These are phyloP conservation scores for Pygoscelis adeliae DNA, from an alignment of 2,113 vertebrate species.

Conservation along the genomic window DNA sequence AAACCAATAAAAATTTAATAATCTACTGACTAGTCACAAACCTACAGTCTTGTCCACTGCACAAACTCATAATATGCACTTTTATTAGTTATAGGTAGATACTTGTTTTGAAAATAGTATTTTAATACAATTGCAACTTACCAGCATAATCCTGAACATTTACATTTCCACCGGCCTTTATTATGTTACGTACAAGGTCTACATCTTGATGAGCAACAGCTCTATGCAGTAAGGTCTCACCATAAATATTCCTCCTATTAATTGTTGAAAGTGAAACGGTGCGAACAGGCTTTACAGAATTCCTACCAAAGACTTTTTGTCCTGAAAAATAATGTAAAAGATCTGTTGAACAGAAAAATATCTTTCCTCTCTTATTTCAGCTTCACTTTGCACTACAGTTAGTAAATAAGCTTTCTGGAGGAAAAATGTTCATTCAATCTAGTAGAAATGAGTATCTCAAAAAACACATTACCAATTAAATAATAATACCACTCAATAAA, in stretches of 20 bases:
- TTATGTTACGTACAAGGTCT: conserved; percentile 57
- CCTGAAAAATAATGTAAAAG: conserved; percentile 43
- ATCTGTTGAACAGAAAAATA: neutral
- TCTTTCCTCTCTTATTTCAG: neutral
- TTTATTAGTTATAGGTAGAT: neutral
- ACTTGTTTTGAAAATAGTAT: neutral
- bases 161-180: conserved; percentile 72
- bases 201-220: conserved; percentile 66
- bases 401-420: neutral
- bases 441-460: neutral
- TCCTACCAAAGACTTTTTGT: neutral
- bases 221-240: conserved; percentile 77
- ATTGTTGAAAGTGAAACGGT: conserved; percentile 25
- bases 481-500: neutral
- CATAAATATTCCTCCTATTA: conserved; percentile 72
- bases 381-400: neutral
- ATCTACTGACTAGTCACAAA: neutral
- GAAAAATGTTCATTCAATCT: neutral
- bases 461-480: neutral
- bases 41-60: neutral
- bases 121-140: conserved; percentile 51
- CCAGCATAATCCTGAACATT: conserved; percentile 79
- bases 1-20: neutral
- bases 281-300: neutral
- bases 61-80: neutral